Percentiles rank a stretch among this genome's conserved stretches.
Conservation (phyloP, 2,888 invertebrate genomes). For the Cephus nigrinus region DNA sequence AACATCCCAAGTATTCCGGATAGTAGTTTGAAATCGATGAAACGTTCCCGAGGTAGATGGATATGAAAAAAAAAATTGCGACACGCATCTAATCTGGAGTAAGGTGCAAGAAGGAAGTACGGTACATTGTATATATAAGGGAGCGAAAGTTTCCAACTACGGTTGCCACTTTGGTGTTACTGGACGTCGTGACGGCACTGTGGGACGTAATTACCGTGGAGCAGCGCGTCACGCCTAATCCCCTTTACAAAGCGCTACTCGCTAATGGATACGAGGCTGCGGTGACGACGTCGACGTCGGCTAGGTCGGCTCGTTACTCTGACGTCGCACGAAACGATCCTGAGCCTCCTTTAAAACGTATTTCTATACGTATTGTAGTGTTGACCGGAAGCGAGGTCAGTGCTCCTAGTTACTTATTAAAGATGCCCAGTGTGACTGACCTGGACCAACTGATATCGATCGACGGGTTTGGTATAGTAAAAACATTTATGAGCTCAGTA, state of each 20-base stretch:
- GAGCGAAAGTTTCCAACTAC: background rate
- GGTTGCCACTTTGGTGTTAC: background rate
- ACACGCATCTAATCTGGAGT: background rate
- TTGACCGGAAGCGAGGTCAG: background rate
- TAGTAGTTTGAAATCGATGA: background rate
- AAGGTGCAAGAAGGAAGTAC: background rate
- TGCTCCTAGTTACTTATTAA: background rate
- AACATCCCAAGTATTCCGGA: background rate
- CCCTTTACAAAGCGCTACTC: constrained; percentile 53
- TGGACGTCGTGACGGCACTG: background rate
- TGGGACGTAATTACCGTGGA: constrained; percentile 46
- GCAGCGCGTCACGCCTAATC: constrained; percentile 45
- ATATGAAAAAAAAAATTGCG: background rate
- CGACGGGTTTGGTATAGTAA: background rate
- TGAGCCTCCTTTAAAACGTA: background rate
- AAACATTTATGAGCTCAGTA: background rate
- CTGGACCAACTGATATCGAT: background rate
- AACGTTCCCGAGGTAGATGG: background rate
- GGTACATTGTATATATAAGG: background rate
- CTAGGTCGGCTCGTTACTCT: background rate
- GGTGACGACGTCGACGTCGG: background rate
- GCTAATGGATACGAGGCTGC: constrained; percentile 45
- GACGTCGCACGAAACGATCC: background rate
- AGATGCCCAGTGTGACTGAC: background rate
- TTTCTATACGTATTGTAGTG: background rate